Conservation (phyloP, 2,797 vertebrate genomes). For the Neosilurus mollespiculum region DNA sequence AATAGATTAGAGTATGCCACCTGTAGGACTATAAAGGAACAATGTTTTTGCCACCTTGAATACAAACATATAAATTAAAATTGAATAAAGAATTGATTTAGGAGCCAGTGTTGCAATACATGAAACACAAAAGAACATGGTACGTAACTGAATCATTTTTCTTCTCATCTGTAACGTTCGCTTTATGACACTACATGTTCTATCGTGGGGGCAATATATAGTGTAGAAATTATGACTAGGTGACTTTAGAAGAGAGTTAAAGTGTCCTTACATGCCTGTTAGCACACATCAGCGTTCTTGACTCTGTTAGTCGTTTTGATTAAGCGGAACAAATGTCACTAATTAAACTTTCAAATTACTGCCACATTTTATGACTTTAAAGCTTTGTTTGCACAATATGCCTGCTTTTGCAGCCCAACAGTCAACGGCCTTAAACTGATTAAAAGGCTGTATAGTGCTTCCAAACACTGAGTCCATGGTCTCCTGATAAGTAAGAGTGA, state of each 20-base stretch:
- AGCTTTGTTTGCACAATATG: constrained; percentile 9
- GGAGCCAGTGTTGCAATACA: too few relatives aligned
- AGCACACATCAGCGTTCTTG: background rate
- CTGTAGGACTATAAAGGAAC: too few relatives aligned
- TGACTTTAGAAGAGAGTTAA: background rate
- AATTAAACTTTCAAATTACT: constrained; percentile 22
- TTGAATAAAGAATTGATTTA: background rate
- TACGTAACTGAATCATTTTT: too few relatives aligned
- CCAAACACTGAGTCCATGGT: background rate
- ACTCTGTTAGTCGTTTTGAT: constrained; percentile 5
- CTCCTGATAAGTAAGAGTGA: background rate
- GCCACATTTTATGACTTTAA: constrained; percentile 28
- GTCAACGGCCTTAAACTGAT: constrained; percentile 32
- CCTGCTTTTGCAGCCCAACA: constrained; percentile 19
- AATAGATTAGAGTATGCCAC: too few relatives aligned
- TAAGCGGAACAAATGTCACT: constrained; percentile 4
- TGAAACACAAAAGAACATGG: too few relatives aligned
- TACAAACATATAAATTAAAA: too few relatives aligned
- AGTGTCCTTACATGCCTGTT: background rate
- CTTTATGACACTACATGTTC: background rate
- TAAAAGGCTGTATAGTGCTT: constrained; percentile 16
- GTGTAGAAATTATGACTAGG: too few relatives aligned
- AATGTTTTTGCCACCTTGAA: too few relatives aligned
- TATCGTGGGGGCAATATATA: background rate
- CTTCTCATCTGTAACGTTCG: background rate